Evolutionary conservation across 2,888 invertebrate genomes (phyloP).

Genomic region (Theodoxus fluviatilis): DNA sequence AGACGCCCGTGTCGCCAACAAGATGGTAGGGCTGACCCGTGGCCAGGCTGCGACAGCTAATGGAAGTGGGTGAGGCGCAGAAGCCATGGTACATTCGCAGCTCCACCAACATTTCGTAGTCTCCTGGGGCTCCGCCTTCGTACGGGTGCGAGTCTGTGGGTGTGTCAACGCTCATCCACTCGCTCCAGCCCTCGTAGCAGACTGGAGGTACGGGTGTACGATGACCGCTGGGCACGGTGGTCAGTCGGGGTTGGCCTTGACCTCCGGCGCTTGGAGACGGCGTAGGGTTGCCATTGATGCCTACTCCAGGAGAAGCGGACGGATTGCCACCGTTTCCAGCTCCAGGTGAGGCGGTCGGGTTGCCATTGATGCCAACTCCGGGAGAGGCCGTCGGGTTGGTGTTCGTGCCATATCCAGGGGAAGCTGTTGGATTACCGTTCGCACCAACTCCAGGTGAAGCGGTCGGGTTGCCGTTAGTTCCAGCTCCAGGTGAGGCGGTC

Average conservation of each 20-base stretch:
- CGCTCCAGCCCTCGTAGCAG: constrained; percentile 45
- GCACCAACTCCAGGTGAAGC: too few relatives aligned
- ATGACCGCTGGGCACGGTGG: not conserved
- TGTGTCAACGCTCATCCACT: constrained; percentile 46
- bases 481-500: too few relatives aligned
- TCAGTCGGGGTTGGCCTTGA: constrained; percentile 13
- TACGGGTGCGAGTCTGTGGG: constrained; percentile 33
- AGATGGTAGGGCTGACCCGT: constrained; percentile 37
- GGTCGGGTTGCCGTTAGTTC: too few relatives aligned
- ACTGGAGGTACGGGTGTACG: constrained; percentile 37
- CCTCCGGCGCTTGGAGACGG: constrained; percentile 2
- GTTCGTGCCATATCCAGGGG: too few relatives aligned
- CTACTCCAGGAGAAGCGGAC: constrained; percentile 1
- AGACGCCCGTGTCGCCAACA: constrained; percentile 37
- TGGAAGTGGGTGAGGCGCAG: constrained; percentile 49
- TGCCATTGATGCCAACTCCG: not conserved
- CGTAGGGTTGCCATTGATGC: constrained; percentile 21
- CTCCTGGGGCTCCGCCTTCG: constrained; percentile 39
- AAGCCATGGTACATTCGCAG: constrained; percentile 45
- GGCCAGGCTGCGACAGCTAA: constrained; percentile 46
- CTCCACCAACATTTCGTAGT: constrained; percentile 41
- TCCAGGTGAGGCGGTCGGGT: not conserved
- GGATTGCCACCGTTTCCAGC: constrained; percentile 1
- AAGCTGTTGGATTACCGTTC: too few relatives aligned
- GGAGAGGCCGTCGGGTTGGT: constrained; percentile 18